Evolutionary conservation across 92 coral and sea anemone species (phyloP).

Genomic region (Muricea muricata): DNA sequence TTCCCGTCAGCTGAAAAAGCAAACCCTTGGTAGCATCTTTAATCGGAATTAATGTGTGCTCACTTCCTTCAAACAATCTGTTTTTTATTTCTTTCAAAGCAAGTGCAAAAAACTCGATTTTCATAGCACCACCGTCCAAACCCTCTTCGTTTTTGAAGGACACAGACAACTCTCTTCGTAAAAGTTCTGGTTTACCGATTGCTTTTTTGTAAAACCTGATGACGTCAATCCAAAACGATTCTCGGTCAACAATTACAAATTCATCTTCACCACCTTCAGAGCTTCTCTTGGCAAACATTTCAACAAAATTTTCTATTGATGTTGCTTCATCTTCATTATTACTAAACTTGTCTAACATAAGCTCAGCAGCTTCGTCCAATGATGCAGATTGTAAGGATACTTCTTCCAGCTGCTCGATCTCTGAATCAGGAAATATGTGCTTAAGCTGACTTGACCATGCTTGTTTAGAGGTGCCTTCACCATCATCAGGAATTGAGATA

Average conservation of each 20-base stretch:
- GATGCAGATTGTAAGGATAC: not conserved
- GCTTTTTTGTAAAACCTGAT: conserved; percentile 60
- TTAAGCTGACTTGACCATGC: not conserved
- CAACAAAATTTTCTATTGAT: not conserved
- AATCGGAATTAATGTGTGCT: conserved; percentile 48
- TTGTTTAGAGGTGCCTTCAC: not conserved
- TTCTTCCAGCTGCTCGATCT: not conserved
- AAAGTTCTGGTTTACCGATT: conserved; percentile 40
- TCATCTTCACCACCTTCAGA: conserved; percentile 7
- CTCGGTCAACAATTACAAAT: conserved; percentile 57
- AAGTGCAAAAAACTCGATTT: conserved; percentile 62
- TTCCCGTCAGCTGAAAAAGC: conserved; percentile 60
- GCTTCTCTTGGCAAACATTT: conserved; percentile 13
- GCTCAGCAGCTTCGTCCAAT: not conserved
- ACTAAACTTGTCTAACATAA: not conserved
- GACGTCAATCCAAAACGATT: conserved; percentile 60
- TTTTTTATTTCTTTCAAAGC: conserved; percentile 57
- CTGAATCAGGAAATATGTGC: not conserved
- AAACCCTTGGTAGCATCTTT: conserved; percentile 68
- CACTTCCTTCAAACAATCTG: conserved; percentile 59
- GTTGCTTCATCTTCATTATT: not conserved
- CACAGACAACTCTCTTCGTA: conserved; percentile 53
- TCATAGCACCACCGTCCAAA: conserved; percentile 68
- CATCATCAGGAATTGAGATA: not conserved
- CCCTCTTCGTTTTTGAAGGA: conserved; percentile 70